Base-by-base conservation (phyloP, 2,797 vertebrate species). In the Esox lucius region DNA sequence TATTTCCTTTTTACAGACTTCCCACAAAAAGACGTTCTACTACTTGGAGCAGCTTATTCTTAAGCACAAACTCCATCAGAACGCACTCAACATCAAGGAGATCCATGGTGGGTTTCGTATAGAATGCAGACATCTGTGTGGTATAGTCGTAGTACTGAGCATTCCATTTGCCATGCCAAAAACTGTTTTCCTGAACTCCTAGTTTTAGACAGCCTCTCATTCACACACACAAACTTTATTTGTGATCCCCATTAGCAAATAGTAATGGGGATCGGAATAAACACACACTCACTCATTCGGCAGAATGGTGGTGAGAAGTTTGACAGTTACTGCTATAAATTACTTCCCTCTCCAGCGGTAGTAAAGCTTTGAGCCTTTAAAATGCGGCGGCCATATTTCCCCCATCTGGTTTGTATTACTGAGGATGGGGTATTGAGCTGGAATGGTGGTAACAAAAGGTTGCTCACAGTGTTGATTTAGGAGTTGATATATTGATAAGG, bases 21-120 rank as follows among this genome's bases (percentile, higher is more conserved):
- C 89, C 77, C 98, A 99, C 90, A 99, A 98, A 89, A 99, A 99
- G 91, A 99, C 98, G 0, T 99, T 99, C 90, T 99, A 94, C 87
- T 99, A 99, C 83, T 86, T 99, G 85, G 98, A 99, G 80, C 98
- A 99, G 88, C 91, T 97, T 90, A 97, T 99, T 89, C 91, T 99
- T 70, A 99, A 99, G 82, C 97, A 99, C 82, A 96, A 94, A 86
- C 94, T 99, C 77, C 96, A 99, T 78, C 95, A 97, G 85, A 98
- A 97, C 80, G 91, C 95, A 0, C 95, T 99, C 42, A 96, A 96
- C 84, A 97, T 99, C 86, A 99, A 98, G 87, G 98, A 99, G 88
- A 98, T 98, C 80, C 92, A 98, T 0, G 98, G 98, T 99, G 87
- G 66, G 93, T 80, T 31, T 64, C 12, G 26, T 7, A 31, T 28